Conservation (phyloP, 2,113 vertebrate species). For the Lichenostomus cassidix region DNA sequence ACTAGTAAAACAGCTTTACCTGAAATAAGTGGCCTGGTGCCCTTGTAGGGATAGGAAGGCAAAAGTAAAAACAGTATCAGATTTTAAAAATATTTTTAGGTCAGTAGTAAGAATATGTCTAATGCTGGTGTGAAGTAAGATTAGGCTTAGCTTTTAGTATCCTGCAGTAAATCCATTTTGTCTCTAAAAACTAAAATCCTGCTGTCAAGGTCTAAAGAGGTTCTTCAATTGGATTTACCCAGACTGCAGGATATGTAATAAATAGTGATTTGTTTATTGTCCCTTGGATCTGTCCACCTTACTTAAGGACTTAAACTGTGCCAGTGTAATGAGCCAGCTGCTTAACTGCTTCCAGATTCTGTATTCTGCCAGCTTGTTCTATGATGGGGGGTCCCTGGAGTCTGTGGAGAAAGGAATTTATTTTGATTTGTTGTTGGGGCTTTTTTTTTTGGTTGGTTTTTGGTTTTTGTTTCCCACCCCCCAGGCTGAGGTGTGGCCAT, state of each 20-base stretch:
- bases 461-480: neutral
- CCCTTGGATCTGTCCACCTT: neutral
- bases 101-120: neutral
- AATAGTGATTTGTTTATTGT: neutral
- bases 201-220: neutral
- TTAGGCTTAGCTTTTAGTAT: neutral
- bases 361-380: neutral
- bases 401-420: neutral
- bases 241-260: neutral
- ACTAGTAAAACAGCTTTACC: neutral
- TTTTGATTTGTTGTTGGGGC: rapidly evolving
- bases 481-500: neutral
- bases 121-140: neutral
- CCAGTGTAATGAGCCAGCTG: neutral
- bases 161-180: neutral
- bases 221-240: slow-evolving; percentile 6
- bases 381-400: neutral
- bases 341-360: neutral
- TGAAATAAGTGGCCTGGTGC: neutral
- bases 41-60: neutral
- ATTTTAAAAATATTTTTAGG: neutral
- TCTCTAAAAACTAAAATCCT: neutral
- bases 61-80: neutral
- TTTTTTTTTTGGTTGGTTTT: neutral
- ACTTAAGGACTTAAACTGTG: neutral